Evolutionary conservation across 1,140 invertebrate genomes (phyloP).

Genomic region (Papilio helenus): DNA sequence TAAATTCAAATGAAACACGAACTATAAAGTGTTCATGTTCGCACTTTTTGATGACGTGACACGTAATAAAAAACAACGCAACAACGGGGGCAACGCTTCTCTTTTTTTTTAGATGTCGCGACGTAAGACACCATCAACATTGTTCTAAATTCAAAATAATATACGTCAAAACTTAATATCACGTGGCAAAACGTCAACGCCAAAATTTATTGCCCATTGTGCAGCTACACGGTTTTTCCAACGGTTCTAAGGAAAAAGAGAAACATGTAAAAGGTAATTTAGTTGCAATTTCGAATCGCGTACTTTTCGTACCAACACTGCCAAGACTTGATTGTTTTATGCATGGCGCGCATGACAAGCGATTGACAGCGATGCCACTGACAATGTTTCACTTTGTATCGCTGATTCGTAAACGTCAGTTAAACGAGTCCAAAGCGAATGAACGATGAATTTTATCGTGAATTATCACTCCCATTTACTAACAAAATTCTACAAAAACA

Average conservation of each 20-base stretch:
- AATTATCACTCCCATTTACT: not conserved
- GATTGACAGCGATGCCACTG: slow-evolving; percentile 18
- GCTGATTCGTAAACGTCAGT: not conserved
- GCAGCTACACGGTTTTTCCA: slow-evolving; percentile 25
- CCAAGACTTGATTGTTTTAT: slow-evolving; percentile 18
- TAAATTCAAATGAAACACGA: not conserved
- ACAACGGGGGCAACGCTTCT: not conserved
- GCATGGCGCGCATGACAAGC: slow-evolving; percentile 18
- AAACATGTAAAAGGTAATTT: slow-evolving; percentile 22
- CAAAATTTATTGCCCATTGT: slow-evolving; percentile 19
- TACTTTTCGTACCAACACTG: slow-evolving; percentile 18
- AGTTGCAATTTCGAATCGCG: not conserved
- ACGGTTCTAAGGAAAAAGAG: not conserved
- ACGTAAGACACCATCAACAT: not conserved
- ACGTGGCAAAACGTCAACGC: not conserved
- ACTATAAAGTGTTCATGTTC: not conserved
- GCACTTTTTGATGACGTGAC: not conserved
- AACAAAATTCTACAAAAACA: not conserved
- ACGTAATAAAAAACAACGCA: not conserved
- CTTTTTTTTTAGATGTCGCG: not conserved
- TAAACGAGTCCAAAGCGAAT: not conserved
- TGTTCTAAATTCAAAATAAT: slow-evolving; percentile 9
- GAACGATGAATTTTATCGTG: not conserved
- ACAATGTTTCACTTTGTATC: slow-evolving; percentile 8
- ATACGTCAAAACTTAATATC: not conserved